These are phyloP conservation scores for Myzus persicae DNA, from an alignment of 1,140 invertebrate genomes.

Conservation along the genomic window DNA sequence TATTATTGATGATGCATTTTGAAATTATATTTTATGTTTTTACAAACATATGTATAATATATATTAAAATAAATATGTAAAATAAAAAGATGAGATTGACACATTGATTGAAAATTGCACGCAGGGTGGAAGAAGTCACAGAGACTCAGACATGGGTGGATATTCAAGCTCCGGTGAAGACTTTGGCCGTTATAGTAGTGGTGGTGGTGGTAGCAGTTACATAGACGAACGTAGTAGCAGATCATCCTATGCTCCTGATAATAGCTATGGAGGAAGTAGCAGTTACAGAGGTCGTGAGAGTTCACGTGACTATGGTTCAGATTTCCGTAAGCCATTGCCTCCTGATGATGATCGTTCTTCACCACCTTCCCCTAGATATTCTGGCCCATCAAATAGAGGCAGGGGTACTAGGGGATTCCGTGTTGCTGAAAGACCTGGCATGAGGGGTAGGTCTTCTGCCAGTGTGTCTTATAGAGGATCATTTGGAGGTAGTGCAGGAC, in stretches of 20 bases:
- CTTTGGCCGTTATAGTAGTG: constrained; percentile 55
- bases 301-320: constrained; percentile 51
- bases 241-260: constrained; percentile 30
- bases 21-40: constrained; percentile 35
- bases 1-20: constrained; percentile 34
- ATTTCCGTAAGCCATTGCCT: constrained; percentile 54
- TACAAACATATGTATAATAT: constrained; percentile 17
- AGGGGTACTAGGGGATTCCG: constrained; percentile 55
- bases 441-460: constrained; percentile 53
- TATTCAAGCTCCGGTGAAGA: constrained; percentile 55
- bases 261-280: constrained; percentile 56
- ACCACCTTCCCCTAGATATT: constrained; percentile 48
- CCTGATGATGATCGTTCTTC: constrained; percentile 46
- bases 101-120: constrained; percentile 58
- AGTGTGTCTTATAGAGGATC: constrained; percentile 51
- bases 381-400: constrained; percentile 46
- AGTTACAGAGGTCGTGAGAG: constrained; percentile 50
- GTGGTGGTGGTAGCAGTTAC: constrained; percentile 41
- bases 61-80: constrained; percentile 22
- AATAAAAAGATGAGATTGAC: constrained; percentile 46
- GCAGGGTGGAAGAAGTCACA: constrained; percentile 57
- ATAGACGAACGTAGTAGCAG: constrained; percentile 40
- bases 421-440: constrained; percentile 48
- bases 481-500: constrained; percentile 43
- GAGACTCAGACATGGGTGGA: constrained; percentile 56